Percentiles rank a stretch among this genome's conserved stretches.
Conservation (phyloP, 2,113 vertebrate genomes). For the Paramormyrops kingsleyae region DNA sequence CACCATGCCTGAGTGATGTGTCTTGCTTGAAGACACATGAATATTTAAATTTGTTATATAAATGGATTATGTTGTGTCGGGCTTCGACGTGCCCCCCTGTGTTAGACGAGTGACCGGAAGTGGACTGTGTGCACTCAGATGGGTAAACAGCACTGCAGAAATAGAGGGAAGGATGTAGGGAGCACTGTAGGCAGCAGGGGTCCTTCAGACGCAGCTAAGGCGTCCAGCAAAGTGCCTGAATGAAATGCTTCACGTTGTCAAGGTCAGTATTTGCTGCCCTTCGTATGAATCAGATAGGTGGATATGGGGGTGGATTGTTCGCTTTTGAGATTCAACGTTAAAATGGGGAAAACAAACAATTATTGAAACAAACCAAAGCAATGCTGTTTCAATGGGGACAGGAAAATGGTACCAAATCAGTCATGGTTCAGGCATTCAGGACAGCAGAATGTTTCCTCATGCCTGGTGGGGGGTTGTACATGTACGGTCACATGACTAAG, state of each 20-base stretch:
- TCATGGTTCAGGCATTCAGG: background rate
- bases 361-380: background rate
- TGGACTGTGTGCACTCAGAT: background rate
- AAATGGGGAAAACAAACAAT: background rate
- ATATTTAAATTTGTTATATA: slow-evolving; percentile 3
- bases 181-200: background rate
- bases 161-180: background rate
- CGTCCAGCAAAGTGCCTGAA: background rate
- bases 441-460: background rate
- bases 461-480: background rate
- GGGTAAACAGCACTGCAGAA: background rate
- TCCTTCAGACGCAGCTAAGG: background rate
- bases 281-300: background rate
- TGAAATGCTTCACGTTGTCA: background rate
- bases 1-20: background rate
- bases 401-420: background rate
- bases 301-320: background rate
- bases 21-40: background rate
- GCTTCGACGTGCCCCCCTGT: background rate
- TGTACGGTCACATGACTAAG: background rate
- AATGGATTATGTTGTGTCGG: background rate
- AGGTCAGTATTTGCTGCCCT: background rate
- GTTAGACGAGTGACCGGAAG: background rate
- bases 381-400: background rate
- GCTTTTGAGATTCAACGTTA: background rate